These are phyloP conservation scores for Oreohelix idahoensis DNA, from an alignment of 1,140 invertebrate genomes.

Conservation along the genomic window DNA sequence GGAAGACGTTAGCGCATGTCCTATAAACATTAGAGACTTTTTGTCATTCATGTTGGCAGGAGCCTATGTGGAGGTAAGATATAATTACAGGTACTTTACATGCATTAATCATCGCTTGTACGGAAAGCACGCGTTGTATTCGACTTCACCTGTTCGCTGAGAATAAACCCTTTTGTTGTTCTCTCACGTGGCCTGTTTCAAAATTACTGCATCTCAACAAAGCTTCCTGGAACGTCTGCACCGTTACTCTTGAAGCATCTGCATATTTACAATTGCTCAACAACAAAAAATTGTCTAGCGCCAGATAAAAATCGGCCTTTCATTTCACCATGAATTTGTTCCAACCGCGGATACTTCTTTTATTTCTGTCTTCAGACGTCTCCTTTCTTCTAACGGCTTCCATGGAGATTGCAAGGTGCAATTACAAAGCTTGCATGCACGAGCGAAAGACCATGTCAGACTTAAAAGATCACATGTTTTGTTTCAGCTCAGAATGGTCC, in stretches of 20 bases:
- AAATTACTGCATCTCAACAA: conserved; percentile 24
- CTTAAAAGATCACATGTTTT: conserved; percentile 10
- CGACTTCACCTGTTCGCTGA: conserved; percentile 15
- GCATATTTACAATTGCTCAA: conserved; percentile 16
- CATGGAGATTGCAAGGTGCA: not conserved
- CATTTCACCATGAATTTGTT: conserved; percentile 8
- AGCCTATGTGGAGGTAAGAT: not conserved
- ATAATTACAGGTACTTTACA: conserved; percentile 17
- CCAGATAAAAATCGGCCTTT: conserved; percentile 9
- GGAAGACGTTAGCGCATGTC: not conserved
- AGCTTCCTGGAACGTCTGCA: not conserved
- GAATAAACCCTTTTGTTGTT: not conserved
- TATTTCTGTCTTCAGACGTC: not conserved
- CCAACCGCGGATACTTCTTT: not conserved
- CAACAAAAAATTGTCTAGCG: not conserved
- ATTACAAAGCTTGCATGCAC: conserved; percentile 5
- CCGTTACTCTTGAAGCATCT: conserved; percentile 23
- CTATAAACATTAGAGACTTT: not conserved
- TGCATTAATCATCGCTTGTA: conserved; percentile 27
- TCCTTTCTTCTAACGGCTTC: not conserved
- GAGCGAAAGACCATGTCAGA: conserved; percentile 9
- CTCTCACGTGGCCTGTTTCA: not conserved
- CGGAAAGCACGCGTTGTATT: not conserved
- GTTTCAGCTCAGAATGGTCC: not conserved
- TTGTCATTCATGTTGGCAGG: not conserved